Evolutionary conservation across 1,140 invertebrate genomes (phyloP).

Genomic region (Phocides pigmalion): DNA sequence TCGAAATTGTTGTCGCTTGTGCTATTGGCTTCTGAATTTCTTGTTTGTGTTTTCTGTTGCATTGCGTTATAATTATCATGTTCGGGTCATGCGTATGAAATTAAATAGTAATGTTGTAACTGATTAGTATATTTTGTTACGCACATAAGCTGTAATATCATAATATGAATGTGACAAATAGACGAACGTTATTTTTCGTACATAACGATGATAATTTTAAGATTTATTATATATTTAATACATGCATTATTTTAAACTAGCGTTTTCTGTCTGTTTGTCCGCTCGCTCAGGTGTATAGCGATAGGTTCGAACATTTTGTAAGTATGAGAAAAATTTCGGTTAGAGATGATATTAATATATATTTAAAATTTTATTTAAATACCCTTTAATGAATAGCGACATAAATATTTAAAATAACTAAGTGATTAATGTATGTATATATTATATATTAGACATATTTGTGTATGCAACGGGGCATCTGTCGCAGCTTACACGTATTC

Average conservation of each 20-base stretch:
- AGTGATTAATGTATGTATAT: constrained; percentile 14
- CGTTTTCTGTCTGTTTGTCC: constrained; percentile 75
- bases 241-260: constrained; percentile 68
- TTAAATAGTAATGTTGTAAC: constrained; percentile 15
- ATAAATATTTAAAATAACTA: constrained; percentile 26
- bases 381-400: constrained; percentile 17
- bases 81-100: constrained; percentile 27
- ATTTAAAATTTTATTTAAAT: constrained; percentile 33
- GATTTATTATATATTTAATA: constrained; percentile 40
- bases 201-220: constrained; percentile 39
- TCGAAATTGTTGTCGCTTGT: constrained; percentile 31
- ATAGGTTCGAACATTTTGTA: constrained; percentile 73
- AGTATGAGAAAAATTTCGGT: constrained; percentile 64
- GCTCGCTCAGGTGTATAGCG: constrained; percentile 78
- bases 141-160: constrained; percentile 21
- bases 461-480: constrained; percentile 14
- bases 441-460: constrained; percentile 16
- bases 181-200: constrained; percentile 19
- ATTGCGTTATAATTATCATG: constrained; percentile 17
- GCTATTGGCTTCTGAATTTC: constrained; percentile 30
- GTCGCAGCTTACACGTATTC: constrained; percentile 10
- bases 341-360: constrained; percentile 45
- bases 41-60: constrained; percentile 26
- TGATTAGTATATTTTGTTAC: constrained; percentile 15
- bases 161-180: constrained; percentile 32